Conservation (phyloP, 1,140 invertebrate species). For the Batillaria attramentaria region DNA sequence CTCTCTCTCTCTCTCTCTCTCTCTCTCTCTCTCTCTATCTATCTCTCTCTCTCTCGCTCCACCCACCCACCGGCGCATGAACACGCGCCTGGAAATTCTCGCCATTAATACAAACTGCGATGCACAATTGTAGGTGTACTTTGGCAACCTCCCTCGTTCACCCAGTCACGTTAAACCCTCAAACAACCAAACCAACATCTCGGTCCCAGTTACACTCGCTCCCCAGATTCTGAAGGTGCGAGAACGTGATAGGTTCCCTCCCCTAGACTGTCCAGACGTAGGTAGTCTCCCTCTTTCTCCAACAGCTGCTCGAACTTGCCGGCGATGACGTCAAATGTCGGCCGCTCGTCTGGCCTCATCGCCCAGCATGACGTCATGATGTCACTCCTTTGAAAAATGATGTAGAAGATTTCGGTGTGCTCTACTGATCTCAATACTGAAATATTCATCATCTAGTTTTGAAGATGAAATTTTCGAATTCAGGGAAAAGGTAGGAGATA, state of each 20-base stretch:
- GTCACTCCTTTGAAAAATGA: slow-evolving; percentile 42
- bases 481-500: background rate
- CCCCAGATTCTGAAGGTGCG: slow-evolving; percentile 3
- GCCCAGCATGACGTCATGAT: slow-evolving; percentile 56
- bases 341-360: slow-evolving; percentile 36
- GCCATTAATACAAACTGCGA: too few species aligned
- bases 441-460: background rate
- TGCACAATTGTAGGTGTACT: too few species aligned
- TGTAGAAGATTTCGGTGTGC: background rate
- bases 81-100: too few species aligned
- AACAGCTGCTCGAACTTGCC: slow-evolving; percentile 46
- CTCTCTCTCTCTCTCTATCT: too few species aligned
- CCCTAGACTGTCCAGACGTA: slow-evolving; percentile 46
- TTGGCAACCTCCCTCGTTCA: too few species aligned
- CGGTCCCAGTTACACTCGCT: slow-evolving; percentile 16
- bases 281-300: slow-evolving; percentile 53
- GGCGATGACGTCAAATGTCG: slow-evolving; percentile 50
- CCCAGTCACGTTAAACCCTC: too few species aligned
- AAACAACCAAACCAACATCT: background rate
- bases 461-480: background rate
- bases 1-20: too few species aligned
- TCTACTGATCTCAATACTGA: background rate
- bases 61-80: too few species aligned
- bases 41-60: too few species aligned
- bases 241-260: slow-evolving; percentile 38